A percentile compares a stretch with the other conserved stretches of the same genome.
phyloP scores from a whole-genome alignment of 2,888 invertebrate species.

The Octonoba sinensis region DNA sequence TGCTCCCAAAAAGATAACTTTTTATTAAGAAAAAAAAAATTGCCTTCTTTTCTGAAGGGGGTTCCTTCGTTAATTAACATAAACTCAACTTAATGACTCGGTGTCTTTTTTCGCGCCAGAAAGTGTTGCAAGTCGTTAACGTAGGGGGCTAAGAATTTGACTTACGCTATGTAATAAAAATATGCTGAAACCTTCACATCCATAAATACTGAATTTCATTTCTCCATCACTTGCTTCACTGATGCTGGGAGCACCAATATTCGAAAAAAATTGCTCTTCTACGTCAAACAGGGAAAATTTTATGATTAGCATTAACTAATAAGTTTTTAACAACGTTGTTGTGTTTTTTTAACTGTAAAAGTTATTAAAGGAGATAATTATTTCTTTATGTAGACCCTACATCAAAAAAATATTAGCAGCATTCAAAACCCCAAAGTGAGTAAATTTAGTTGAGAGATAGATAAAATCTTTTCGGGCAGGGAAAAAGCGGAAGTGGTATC shows the following conservation, averaged over 20 bases:
- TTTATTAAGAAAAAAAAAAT: conserved; percentile 54
- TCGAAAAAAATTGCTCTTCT: background rate
- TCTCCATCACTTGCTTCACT: conserved; percentile 45
- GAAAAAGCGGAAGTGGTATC: too few species aligned
- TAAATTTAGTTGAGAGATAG: too few species aligned
- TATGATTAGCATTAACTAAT: background rate
- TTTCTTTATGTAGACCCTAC: too few species aligned
- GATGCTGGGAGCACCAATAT: background rate
- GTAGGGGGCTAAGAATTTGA: conserved; percentile 51
- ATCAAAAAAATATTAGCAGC: too few species aligned
- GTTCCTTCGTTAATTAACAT: conserved; percentile 62
- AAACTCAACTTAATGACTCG: conserved; percentile 63
- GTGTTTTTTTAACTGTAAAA: too few species aligned
- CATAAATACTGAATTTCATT: conserved; percentile 56
- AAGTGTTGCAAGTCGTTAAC: conserved; percentile 59
- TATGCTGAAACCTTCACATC: conserved; percentile 24
- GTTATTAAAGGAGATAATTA: too few species aligned
- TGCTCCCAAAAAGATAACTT: conserved; percentile 58
- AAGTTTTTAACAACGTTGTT: too few species aligned
- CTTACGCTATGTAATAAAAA: conserved; percentile 51
- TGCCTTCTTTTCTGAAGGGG: conserved; percentile 44
- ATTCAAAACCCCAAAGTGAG: too few species aligned
- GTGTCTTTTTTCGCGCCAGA: conserved; percentile 58
- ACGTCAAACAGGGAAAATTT: background rate
- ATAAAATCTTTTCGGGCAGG: too few species aligned